Evolutionary conservation across 1,140 invertebrate species (phyloP), one percentile per base, ranked within the genome.

Genomic region (Hylyphantes graminicola): DNA sequence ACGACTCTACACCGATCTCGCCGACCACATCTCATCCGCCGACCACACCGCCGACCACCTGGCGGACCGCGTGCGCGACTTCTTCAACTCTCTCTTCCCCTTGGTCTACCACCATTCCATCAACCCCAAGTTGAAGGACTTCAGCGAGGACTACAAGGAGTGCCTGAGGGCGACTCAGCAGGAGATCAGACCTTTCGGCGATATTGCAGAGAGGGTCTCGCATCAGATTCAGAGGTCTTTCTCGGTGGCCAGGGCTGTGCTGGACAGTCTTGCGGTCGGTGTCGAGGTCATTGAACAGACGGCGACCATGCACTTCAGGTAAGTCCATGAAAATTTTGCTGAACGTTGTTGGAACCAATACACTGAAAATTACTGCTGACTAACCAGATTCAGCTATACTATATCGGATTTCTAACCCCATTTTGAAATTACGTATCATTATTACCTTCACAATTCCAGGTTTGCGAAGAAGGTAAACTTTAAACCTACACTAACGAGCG

Each of bases 61-160:
- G 35, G 35, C 35, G 5, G 35, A 35, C 35, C 35, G 35, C 35
- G 35, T 35, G 35, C 35, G 35, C 35, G 35, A 35, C 35, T 96
- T 97, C 91, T 97, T 97, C 90, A 91, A 93, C n/a, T 91, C 93
- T 13, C 90, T 97, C 2, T 97, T 96, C 88, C 94, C 95, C 0
- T 91, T 95, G 13, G 94, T 95, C 17, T 96, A 96, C 88, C 94
- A 95, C 87, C 93, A 93, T 86, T 92, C 91, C 2, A 90, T 94
- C 11, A 88, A 89, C 76, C 90, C 91, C 68, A 85, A 86, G 82
- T 50, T 87, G 9, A 83, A 87, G n/a, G 92, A 94, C 74, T 94
- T 96, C 88, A 93, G 93, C 8, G 90, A 92, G 2, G 93, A 94
- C 68, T 96, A 96, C 88, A 93, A 93, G 77, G 91, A 91, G 51